Conservation (phyloP, 1,140 invertebrate genomes). For the Drosophila littoralis region DNA sequence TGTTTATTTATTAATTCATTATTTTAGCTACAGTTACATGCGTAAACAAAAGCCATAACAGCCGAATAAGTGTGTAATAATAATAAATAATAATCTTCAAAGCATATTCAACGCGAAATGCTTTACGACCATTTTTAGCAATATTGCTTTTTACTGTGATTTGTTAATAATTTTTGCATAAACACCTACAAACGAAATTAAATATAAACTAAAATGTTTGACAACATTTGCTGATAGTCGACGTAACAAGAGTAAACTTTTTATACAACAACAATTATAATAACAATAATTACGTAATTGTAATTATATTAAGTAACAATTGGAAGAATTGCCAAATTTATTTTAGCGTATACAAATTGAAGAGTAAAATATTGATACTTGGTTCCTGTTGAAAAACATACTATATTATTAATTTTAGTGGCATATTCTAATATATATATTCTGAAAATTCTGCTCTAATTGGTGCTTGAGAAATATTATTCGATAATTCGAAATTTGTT, state of each 20-base stretch:
- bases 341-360: conserved; percentile 56
- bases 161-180: conserved; percentile 75
- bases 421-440: conserved; percentile 1
- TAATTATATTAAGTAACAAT: conserved; percentile 37
- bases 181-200: conserved; percentile 34
- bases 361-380: conserved; percentile 57
- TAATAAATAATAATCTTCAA: conserved; percentile 14
- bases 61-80: conserved; percentile 35
- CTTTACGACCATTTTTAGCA: conserved; percentile 57
- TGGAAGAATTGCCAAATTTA: conserved; percentile 69
- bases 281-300: conserved; percentile 9
- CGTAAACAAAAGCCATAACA: conserved; percentile 33
- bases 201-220: not conserved
- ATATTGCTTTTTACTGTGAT: conserved; percentile 81
- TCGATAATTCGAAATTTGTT: conserved; percentile 6
- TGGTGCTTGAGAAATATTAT: not conserved
- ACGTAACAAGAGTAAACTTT: conserved; percentile 33
- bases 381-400: conserved; percentile 68
- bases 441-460: not conserved
- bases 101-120: conserved; percentile 31
- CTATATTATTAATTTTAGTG: conserved; percentile 56
- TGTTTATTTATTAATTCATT: not conserved
- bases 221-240: conserved; percentile 45
- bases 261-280: conserved; percentile 33
- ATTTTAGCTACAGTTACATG: conserved; percentile 33